phyloP scores from a whole-genome alignment of 1,140 invertebrate species.

The Chelonus insularis region DNA sequence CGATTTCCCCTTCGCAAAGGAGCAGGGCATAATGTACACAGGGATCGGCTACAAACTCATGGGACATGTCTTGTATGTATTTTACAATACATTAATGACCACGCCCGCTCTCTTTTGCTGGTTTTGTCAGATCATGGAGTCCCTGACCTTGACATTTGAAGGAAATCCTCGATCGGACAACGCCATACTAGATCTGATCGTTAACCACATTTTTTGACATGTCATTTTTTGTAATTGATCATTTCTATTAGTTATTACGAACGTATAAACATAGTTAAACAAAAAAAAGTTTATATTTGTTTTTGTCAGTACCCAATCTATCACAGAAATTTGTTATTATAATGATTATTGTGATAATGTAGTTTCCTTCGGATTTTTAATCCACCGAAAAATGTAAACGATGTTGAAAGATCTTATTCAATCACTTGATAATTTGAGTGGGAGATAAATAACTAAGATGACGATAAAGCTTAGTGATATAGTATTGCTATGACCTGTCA shows the following conservation, averaged over 20 bases:
- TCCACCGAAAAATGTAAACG: too few relatives aligned
- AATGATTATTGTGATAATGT: too few relatives aligned
- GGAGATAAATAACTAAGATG: conserved; percentile 3
- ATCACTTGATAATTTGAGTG: neutral
- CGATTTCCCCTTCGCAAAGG: conserved; percentile 31
- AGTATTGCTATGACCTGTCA: conserved; percentile 15
- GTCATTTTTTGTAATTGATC: neutral
- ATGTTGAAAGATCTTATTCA: neutral
- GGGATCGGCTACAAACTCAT: conserved; percentile 18
- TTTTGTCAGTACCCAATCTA: too few relatives aligned
- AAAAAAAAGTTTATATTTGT: too few relatives aligned
- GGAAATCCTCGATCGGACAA: conserved; percentile 20
- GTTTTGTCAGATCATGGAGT: neutral
- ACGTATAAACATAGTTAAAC: too few relatives aligned
- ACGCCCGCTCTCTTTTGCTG: conserved; percentile 21
- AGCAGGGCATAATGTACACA: neutral
- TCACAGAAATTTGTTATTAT: too few relatives aligned
- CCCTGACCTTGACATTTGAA: conserved; percentile 25
- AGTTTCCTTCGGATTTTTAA: too few relatives aligned
- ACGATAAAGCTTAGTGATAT: neutral
- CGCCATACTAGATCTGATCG: conserved; percentile 1
- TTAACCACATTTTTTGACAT: neutral
- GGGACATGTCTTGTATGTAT: neutral
- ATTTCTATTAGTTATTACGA: too few relatives aligned
- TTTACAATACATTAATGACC: neutral